phyloP scores from a whole-genome alignment of 2,797 vertebrate species.

The Propithecus perrieri region DNA sequence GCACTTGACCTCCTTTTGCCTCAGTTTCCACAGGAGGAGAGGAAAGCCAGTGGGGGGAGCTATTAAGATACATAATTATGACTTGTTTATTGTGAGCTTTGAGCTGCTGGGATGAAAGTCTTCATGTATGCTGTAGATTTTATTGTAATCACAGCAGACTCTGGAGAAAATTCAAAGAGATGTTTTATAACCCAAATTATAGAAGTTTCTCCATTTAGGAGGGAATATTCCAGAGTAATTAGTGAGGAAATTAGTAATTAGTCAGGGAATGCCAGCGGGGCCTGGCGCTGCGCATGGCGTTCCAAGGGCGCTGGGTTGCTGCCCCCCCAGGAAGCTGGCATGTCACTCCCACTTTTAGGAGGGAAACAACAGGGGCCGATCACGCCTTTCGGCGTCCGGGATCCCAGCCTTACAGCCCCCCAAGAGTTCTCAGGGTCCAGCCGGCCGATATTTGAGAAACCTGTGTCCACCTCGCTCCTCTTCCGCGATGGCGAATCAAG shows the following conservation, averaged over 20 bases:
- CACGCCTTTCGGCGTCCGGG: not conserved
- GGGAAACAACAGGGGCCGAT: no score
- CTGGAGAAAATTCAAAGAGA: slow-evolving; percentile 71
- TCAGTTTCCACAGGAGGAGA: slow-evolving; percentile 47
- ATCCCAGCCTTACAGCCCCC: not conserved
- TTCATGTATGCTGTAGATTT: not conserved
- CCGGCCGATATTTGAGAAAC: not conserved
- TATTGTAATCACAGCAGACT: slow-evolving; percentile 55
- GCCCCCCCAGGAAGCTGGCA: not conserved
- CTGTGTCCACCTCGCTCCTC: not conserved
- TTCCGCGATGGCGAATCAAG: not conserved
- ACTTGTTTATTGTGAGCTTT: not conserved
- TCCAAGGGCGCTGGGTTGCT: not conserved
- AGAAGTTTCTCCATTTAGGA: slow-evolving; percentile 53
- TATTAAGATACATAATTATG: slow-evolving; percentile 3
- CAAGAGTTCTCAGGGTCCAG: not conserved
- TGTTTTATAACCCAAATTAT: slow-evolving; percentile 64
- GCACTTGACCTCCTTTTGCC: slow-evolving; percentile 63
- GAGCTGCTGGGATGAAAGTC: slow-evolving; percentile 52
- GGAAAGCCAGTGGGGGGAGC: no score
- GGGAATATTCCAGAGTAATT: slow-evolving; percentile 42
- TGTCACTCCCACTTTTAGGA: no score
- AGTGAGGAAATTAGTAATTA: slow-evolving; percentile 45
- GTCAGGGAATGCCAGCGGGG: not conserved
- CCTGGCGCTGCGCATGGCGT: accelerated